Base-by-base conservation (phyloP, 2,888 invertebrate species). In the Autographa gamma region DNA sequence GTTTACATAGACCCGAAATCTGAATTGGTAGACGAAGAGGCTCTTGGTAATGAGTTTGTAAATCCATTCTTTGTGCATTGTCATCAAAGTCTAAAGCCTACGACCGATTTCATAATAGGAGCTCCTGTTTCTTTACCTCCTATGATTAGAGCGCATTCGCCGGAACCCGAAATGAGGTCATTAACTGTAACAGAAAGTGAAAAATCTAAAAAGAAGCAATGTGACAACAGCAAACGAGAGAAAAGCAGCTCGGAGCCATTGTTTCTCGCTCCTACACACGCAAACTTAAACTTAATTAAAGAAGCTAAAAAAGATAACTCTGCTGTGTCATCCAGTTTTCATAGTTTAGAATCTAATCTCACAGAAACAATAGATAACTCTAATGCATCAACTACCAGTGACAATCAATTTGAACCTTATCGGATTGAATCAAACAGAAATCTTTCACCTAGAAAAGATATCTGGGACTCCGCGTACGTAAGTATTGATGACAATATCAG, bases 391-490 rank as follows among this genome's bases (percentile, higher is more conserved):
- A 87, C 86, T 31, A 66, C 80, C 32, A 88, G 85, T 60, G 87
- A 88, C 18, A 85, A 79, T 77, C 83, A 86, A 61, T 85, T 79
- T 32, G 87, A 89, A 76, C 74, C 80, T 38, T 86, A 85, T 68
- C 86, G 84, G 77, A 85, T 77, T 52, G 81, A 82, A 66, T 80
- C 83, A 63, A 81, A 86, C 25, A 84, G 84, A 77, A 88, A 91
- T 80, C 79, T 87, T 18, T 90, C 92, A 60, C 90, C 93, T 38
- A 91, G 90, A 82, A 95, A 92, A 90, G 96, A 96, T 76, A 91
- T 91, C 74, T 95, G 96, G 94, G 96, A 96, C 87, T 96, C 96
- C 11, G 96, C 96, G 14, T 96, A 96, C 80, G 94, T 96, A 79
- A 96, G 96, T 89, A 96, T 96, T 75, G 96, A 96, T 79, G 96